Percentiles rank a stretch among this genome's conserved stretches.
These are phyloP conservation scores for Agrochola lota DNA, from an alignment of 2,888 invertebrate genomes.

Conservation along the genomic window DNA sequence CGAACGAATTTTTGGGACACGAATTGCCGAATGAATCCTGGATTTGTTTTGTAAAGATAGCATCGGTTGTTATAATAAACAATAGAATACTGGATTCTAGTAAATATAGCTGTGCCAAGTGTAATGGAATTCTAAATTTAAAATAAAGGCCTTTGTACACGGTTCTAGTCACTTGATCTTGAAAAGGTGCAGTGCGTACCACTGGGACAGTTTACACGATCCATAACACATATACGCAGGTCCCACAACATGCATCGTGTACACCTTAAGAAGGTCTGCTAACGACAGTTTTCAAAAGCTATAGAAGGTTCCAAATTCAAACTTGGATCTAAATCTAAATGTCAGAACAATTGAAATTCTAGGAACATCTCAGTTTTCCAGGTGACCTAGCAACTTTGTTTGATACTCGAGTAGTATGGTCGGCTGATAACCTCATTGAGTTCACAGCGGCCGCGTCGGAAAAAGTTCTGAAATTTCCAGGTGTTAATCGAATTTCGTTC, in stretches of 20 bases:
- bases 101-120: neutral
- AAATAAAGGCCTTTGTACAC: neutral
- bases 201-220: too few species aligned
- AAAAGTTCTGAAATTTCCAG: slow-evolving; percentile 58
- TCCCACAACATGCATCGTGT: neutral
- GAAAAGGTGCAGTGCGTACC: too few species aligned
- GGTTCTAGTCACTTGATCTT: too few species aligned
- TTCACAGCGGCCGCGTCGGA: slow-evolving; percentile 32
- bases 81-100: neutral
- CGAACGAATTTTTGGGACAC: slow-evolving; percentile 12
- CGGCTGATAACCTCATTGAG: slow-evolving; percentile 51
- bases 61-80: slow-evolving; percentile 27
- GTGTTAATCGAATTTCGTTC: slow-evolving; percentile 63
- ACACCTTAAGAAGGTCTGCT: neutral
- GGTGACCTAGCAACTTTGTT: slow-evolving; percentile 47
- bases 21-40: slow-evolving; percentile 16
- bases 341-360: slow-evolving; percentile 22
- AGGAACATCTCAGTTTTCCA: slow-evolving; percentile 19
- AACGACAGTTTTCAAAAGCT: neutral
- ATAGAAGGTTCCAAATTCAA: neutral
- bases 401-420: slow-evolving; percentile 22
- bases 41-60: slow-evolving; percentile 24
- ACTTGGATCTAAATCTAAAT: slow-evolving; percentile 5
- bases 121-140: slow-evolving; percentile 1
- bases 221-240: too few species aligned